A percentile compares a stretch with the other conserved stretches of the same genome.
These are phyloP conservation scores for Acipenser ruthenus DNA, from an alignment of 2,797 vertebrate species.

Conservation along the genomic window DNA sequence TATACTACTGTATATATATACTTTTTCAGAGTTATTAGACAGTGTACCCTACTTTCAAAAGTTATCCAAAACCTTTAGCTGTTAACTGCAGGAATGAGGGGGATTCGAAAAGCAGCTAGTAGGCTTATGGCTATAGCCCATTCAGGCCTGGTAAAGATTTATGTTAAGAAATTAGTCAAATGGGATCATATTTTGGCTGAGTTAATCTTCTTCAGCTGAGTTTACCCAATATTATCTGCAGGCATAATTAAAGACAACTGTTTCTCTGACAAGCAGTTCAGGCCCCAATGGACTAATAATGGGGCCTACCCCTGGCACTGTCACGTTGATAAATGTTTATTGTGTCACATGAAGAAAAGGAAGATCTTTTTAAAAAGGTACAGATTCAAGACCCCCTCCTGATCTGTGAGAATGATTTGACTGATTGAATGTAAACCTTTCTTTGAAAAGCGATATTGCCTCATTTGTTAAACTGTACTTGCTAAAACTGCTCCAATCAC, in stretches of 20 bases:
- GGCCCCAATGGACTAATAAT: constrained; percentile 63
- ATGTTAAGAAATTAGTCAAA: constrained; percentile 82
- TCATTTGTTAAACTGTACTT: constrained; percentile 52
- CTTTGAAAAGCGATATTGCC: constrained; percentile 40
- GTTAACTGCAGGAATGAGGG: constrained; percentile 11
- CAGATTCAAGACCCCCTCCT: constrained; percentile 45
- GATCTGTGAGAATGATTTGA: constrained; percentile 31
- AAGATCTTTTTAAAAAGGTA: constrained; percentile 61
- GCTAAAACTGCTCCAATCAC: constrained; percentile 44
- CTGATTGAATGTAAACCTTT: constrained; percentile 34
- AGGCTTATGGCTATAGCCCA: constrained; percentile 50
- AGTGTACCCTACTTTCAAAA: too few relatives aligned
- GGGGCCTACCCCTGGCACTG: constrained; percentile 45
- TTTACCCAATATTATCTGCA: constrained; percentile 67
- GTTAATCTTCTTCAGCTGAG: constrained; percentile 69
- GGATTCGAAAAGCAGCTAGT: constrained; percentile 48
- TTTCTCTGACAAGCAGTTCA: constrained; percentile 58
- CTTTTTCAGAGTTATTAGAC: too few relatives aligned
- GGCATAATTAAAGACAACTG: constrained; percentile 74
- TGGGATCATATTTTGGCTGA: constrained; percentile 79
- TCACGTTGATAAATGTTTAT: constrained; percentile 68
- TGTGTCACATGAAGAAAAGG: constrained; percentile 33
- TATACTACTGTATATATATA: not conserved
- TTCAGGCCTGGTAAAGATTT: constrained; percentile 69
- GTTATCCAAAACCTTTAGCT: constrained; percentile 13